Percentiles rank a stretch among this genome's conserved stretches.
Conservation (phyloP, 2,888 invertebrate species). For the Latrodectus elegans region DNA sequence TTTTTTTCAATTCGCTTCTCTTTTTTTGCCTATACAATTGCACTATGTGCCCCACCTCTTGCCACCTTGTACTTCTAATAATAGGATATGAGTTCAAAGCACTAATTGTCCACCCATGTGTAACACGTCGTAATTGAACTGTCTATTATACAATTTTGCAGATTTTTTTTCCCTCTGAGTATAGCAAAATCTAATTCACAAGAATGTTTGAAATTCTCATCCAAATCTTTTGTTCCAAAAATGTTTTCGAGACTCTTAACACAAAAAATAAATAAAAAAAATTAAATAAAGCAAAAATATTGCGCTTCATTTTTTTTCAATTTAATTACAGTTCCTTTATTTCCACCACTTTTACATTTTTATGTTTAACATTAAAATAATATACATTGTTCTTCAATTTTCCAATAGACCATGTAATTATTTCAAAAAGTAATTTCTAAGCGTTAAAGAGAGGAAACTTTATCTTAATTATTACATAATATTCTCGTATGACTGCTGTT, state of each 20-base stretch:
- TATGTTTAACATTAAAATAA: no score
- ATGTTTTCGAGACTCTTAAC: background rate
- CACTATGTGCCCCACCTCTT: background rate
- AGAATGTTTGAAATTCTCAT: background rate
- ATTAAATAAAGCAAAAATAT: background rate
- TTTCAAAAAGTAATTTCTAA: no score
- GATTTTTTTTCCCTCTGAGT: background rate
- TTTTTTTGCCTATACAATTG: background rate
- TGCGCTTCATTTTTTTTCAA: no score
- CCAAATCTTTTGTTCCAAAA: background rate
- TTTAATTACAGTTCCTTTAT: background rate
- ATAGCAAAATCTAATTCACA: conserved; percentile 2
- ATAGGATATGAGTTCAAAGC: conserved; percentile 29
- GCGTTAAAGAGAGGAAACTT: no score
- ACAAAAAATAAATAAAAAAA: no score
- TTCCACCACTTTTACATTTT: background rate
- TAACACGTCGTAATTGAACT: conserved; percentile 47
- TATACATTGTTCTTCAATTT: no score
- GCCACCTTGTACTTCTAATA: background rate
- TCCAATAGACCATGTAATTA: no score
- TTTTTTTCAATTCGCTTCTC: background rate
- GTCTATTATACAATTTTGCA: conserved; percentile 14
- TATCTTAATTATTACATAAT: no score
- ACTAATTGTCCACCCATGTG: conserved; percentile 57
- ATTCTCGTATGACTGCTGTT: no score